Percentiles rank a stretch among this genome's conserved stretches.
These are phyloP conservation scores for Cotesia typhae DNA, from an alignment of 1,140 invertebrate species.

Conservation along the genomic window DNA sequence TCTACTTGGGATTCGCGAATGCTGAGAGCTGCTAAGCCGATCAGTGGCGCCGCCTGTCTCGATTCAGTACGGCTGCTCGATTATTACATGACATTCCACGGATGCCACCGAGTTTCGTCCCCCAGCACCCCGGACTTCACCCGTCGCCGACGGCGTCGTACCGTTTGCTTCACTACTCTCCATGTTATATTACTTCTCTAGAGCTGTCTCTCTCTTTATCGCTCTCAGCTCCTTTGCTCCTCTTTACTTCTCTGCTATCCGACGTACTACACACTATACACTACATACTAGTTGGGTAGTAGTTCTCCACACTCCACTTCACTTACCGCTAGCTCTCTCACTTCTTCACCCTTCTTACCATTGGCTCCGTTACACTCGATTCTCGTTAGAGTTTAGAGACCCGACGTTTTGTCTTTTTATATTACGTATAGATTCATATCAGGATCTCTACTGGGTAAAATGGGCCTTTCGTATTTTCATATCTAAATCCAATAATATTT, in stretches of 20 bases:
- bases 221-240: constrained; percentile 23
- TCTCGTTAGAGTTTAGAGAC: constrained; percentile 38
- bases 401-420: constrained; percentile 6
- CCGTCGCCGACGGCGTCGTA: constrained; percentile 32
- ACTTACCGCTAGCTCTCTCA: constrained; percentile 23
- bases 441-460: too few species aligned
- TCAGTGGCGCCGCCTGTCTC: constrained; percentile 57
- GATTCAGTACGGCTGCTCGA: constrained; percentile 52
- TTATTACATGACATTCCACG: constrained; percentile 66
- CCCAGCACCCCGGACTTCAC: constrained; percentile 26
- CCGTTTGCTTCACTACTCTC: constrained; percentile 47
- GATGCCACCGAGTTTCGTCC: constrained; percentile 53
- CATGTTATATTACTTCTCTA: constrained; percentile 44
- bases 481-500: too few species aligned
- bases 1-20: not conserved
- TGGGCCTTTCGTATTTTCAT: too few species aligned
- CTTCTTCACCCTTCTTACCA: constrained; percentile 16
- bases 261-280: not conserved
- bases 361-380: constrained; percentile 7
- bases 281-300: not conserved
- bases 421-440: constrained; percentile 4
- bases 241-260: constrained; percentile 13
- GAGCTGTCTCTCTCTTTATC: constrained; percentile 42
- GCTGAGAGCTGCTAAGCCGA: constrained; percentile 43
- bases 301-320: constrained; percentile 11